These are phyloP conservation scores for Vanessa tameamea DNA, from an alignment of 1,140 invertebrate species.

Conservation along the genomic window DNA sequence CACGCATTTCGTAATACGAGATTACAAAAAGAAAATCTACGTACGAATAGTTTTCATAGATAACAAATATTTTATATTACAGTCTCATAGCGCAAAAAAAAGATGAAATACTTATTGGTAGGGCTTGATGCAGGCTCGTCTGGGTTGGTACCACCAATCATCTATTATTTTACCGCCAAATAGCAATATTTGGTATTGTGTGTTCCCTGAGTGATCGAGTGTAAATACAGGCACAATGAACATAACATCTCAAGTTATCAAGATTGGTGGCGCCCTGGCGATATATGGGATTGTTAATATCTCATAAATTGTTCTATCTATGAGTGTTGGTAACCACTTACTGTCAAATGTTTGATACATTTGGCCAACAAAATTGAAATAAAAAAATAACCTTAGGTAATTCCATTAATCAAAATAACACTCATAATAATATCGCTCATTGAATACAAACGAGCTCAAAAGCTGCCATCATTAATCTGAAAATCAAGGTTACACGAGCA, in stretches of 20 bases:
- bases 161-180: too few species aligned
- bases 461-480: slow-evolving; percentile 11
- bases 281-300: too few species aligned
- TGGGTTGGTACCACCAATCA: too few species aligned
- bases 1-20: slow-evolving; percentile 60
- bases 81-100: background rate
- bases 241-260: too few species aligned
- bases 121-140: too few species aligned
- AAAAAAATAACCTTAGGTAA: background rate
- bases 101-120: background rate
- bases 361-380: background rate
- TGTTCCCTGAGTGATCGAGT: too few species aligned
- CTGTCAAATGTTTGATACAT: too few species aligned
- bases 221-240: too few species aligned
- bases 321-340: too few species aligned
- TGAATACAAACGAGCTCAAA: slow-evolving; percentile 1
- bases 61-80: background rate
- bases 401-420: slow-evolving; percentile 5
- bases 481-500: slow-evolving; percentile 11
- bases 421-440: background rate
- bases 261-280: too few species aligned
- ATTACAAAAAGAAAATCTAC: slow-evolving; percentile 51
- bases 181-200: too few species aligned
- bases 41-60: background rate
- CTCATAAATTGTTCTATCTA: too few species aligned